A percentile compares a stretch with the other conserved stretches of the same genome.
phyloP scores from a whole-genome alignment of 2,888 invertebrate species.

The Leistus spinibarbis region DNA sequence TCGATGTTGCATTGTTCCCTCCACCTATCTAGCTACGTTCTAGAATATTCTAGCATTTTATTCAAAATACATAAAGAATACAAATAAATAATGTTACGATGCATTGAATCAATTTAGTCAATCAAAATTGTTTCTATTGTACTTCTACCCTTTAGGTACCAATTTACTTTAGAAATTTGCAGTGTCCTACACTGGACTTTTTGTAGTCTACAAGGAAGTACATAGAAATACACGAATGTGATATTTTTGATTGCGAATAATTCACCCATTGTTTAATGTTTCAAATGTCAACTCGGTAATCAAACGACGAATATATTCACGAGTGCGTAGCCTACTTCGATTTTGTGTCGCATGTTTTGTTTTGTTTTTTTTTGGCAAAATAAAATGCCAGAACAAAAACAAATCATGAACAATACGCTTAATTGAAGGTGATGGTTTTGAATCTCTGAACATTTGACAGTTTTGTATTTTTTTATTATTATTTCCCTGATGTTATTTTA shows the following conservation, averaged over 20 bases:
- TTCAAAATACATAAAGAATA: neutral
- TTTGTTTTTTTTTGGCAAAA: constrained; percentile 18
- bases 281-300: neutral
- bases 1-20: neutral
- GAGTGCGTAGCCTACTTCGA: neutral
- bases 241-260: too few species aligned
- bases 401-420: constrained; percentile 19
- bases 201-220: too few species aligned
- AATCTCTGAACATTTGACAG: constrained; percentile 19
- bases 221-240: too few species aligned
- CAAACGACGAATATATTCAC: neutral
- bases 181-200: too few species aligned
- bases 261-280: neutral
- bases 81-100: too few species aligned
- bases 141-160: too few species aligned
- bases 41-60: neutral
- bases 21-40: too few species aligned
- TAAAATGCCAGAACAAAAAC: neutral
- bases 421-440: constrained; percentile 33
- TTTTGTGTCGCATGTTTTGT: constrained; percentile 8
- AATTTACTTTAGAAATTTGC: too few species aligned
- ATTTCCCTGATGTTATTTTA: neutral
- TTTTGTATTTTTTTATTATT: constrained; percentile 4
- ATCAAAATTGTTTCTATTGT: too few species aligned
- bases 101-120: too few species aligned